Evolutionary conservation across 2,888 invertebrate species (phyloP), one percentile per base, ranked within the genome.

Genomic region (Hoplodrina ambigua): DNA sequence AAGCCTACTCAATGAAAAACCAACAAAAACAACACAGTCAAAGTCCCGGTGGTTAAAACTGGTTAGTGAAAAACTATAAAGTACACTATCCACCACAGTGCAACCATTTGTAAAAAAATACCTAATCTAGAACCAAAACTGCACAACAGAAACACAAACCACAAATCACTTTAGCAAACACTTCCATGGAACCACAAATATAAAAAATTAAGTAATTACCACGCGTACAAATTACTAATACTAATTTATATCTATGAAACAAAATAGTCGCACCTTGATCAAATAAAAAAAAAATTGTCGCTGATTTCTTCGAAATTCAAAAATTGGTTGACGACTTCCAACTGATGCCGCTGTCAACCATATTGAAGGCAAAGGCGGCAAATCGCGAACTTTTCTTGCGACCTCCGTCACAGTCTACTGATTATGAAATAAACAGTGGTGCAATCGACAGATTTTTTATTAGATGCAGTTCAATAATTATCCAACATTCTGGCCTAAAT

Each of bases 371-470:
- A 69, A 57, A 65, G 52, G 57, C 50, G 64, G 54, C 15, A 68
- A 69, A 71, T 61, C 68, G 54, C 55, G 41, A 72, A 78, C 57
- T 78, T 82, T 75, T 72, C 75, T 75, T 75, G 59, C 62, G 52
- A 59, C 76, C 80, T 83, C 78, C 62, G 82, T 83, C 72, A 79
- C 81, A 76, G 74, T 83, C 83, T 73, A 77, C 25, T 76, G 74
- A 65, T 71, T 75, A 81, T 70, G 77, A 75, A 82, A 81, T 80
- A 78, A 82, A 80, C 60, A 56, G 82, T 81, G 70, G 60, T 58
- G 82, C 80, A 82, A 82, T 72, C 55, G 13, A 46, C 59, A 15
- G 68, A 70, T 75, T 78, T 81, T 66, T 69, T 64, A 63, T 37
- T 56, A 41, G 55, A 64, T 57, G 41, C 55, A 64, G 67, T 56